Evolutionary conservation across 2,113 vertebrate genomes (phyloP).

Genomic region (Maccullochella peelii): DNA sequence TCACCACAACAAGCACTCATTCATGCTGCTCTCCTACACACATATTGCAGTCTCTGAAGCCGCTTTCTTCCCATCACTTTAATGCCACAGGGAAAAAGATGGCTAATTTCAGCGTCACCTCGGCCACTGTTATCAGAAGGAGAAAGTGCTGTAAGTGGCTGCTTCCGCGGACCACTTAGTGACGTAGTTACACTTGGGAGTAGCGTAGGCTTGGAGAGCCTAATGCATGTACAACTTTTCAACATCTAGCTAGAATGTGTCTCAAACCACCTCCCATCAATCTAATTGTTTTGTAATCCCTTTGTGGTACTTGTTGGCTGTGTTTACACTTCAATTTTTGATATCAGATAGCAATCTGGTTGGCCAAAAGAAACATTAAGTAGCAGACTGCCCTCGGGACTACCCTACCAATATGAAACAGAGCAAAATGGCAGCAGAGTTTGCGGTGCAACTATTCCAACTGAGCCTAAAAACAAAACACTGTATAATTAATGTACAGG

Average conservation of each 20-base stretch:
- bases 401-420: neutral
- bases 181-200: neutral
- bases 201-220: neutral
- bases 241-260: neutral
- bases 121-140: neutral
- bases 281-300: neutral
- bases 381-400: neutral
- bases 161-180: neutral
- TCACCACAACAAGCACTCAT: too few relatives aligned
- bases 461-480: neutral
- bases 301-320: neutral
- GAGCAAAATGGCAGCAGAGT: neutral
- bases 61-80: neutral
- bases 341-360: neutral
- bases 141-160: neutral
- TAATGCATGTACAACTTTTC: neutral
- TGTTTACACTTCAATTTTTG: neutral
- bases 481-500: neutral
- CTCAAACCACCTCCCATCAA: neutral
- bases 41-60: neutral
- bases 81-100: neutral
- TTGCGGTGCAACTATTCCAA: too few relatives aligned
- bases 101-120: neutral
- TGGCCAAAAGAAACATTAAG: neutral
- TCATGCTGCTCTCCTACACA: neutral